Base-by-base conservation (phyloP, 2,888 invertebrate species). In the Ariolimax columbianus region DNA sequence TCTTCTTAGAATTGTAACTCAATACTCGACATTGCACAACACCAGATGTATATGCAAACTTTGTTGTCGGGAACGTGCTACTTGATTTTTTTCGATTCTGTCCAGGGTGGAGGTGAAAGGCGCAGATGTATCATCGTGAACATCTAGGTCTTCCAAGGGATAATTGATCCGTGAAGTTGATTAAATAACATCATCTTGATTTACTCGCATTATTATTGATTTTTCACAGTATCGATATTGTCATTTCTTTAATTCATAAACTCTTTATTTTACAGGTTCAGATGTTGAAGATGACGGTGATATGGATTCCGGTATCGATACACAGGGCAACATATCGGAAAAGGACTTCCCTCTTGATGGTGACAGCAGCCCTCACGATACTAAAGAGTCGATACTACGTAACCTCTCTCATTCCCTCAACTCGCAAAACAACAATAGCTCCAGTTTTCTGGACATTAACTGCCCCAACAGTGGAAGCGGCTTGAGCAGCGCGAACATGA, bases 341-440 rank as follows among this genome's bases (percentile, higher is more conserved):
- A 91, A 91, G 85, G 92, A 92, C 66, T 90, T 90, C 82, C 90
- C 90, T 81, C 84, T 92, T 38, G 91, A 91, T 77, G 90, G 89
- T 43, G 92, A 91, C 66, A 89, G 88, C 82, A 89, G 89, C 83
- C 86, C 89, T 17, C 83, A 86, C 77, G 91, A 90, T 63, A 86
- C 87, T 30, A 91, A 90, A 86, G 90, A 90, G 68, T 88, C 89
- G 59, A 87, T 91, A 47, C 84, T 89, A 30, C 72, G 84, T n/a
- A 82, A 86, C 30, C 36, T 78, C 30, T 6, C 70, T n/a, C 77
- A 77, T 47, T 23, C 33, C 6, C 84, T 72, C 80, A 88, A 86
- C 82, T 85, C 82, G 79, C 95, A 95, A 90, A 86, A 79, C 83
- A 89, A 88, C 80, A 95, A 95, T 92, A 95, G 95, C 91, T 95